Percentiles rank a stretch among this genome's conserved stretches.
phyloP scores from a whole-genome alignment of 2,113 vertebrate genomes.

The Chaetura pelagica region DNA sequence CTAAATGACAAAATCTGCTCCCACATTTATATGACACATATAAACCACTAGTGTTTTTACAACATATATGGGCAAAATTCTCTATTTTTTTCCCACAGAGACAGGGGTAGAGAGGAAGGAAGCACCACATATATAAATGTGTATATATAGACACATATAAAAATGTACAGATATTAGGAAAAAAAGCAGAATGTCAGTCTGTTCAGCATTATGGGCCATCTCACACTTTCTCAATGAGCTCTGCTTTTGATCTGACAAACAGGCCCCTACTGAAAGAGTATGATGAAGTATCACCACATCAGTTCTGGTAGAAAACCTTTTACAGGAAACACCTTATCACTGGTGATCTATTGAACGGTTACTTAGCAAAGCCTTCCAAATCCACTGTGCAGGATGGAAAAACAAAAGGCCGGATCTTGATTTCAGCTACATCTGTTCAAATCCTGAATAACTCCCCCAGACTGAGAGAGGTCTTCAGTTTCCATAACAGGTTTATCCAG shows the following conservation, averaged over 20 bases:
- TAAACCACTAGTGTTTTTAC: not conserved
- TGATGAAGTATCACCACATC: not conserved
- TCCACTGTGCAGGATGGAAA: not conserved
- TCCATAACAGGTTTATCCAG: constrained; percentile 30
- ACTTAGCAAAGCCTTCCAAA: constrained; percentile 39
- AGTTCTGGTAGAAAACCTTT: constrained; percentile 29
- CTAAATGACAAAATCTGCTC: constrained; percentile 18
- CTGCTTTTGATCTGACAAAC: constrained; percentile 11
- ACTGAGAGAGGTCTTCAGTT: constrained; percentile 10
- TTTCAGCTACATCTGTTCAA: constrained; percentile 24
- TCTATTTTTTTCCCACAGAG: not conserved
- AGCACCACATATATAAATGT: not conserved
- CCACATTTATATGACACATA: not conserved
- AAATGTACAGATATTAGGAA: not conserved
- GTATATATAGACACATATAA: fast-evolving
- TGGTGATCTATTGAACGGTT: constrained; percentile 10
- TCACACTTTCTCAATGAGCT: not conserved
- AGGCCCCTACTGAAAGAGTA: not conserved
- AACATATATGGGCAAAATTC: not conserved
- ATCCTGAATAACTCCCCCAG: constrained; percentile 1
- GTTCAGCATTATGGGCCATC: not conserved
- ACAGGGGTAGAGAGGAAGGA: not conserved
- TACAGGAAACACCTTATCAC: constrained; percentile 1
- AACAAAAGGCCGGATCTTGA: not conserved
- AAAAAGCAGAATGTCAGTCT: not conserved